A percentile compares a stretch with the other conserved stretches of the same genome.
Conservation (phyloP, 2,797 vertebrate genomes). For the Lerista edwardsae region DNA sequence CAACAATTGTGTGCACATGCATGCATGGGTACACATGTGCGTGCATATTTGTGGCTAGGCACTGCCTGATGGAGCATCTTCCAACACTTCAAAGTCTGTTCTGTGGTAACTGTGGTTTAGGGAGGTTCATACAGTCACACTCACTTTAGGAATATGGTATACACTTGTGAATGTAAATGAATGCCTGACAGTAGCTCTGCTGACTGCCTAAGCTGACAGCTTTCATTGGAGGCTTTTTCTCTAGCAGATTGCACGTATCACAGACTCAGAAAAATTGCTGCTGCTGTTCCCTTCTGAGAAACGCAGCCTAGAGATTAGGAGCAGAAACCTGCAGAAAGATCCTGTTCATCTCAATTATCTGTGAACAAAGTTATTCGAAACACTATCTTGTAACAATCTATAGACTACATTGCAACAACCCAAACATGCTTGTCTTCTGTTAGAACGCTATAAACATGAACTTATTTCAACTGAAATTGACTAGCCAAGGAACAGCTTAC, state of each 20-base stretch:
- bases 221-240: conserved; percentile 38
- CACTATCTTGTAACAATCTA: conserved; percentile 32
- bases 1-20: not conserved
- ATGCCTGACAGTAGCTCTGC: conserved; percentile 5
- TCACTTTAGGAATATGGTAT: not conserved
- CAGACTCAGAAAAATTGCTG: conserved; percentile 57
- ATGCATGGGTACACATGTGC: too few species aligned
- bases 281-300: conserved; percentile 47
- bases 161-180: conserved; percentile 27
- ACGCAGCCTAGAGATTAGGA: conserved; percentile 48
- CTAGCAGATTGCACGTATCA: conserved; percentile 36
- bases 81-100: not conserved
- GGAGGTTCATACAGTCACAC: not conserved
- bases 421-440: not conserved
- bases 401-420: conserved; percentile 26
- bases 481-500: not conserved
- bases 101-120: not conserved
- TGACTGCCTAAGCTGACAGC: conserved; percentile 9
- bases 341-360: conserved; percentile 46
- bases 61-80: not conserved
- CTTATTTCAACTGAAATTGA: conserved; percentile 42
- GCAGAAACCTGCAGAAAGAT: conserved; percentile 55
- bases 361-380: conserved; percentile 51
- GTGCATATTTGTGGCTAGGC: not conserved
- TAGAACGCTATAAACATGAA: not conserved